Conservation (phyloP, 2,113 vertebrate species). For the Jacana jacana region DNA sequence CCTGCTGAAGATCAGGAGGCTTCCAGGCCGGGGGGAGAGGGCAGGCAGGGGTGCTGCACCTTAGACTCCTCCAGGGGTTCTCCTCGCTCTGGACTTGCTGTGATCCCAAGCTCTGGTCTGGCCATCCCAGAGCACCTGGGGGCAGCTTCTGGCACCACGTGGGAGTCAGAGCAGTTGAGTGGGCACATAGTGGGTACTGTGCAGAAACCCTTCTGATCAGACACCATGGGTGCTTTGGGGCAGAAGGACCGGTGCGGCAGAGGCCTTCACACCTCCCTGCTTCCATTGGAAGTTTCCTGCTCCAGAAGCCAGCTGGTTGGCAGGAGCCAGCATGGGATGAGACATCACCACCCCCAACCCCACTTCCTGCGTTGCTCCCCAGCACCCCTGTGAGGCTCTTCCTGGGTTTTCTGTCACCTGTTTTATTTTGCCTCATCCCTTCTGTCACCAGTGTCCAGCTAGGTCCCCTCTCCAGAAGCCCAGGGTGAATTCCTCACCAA, state of each 20-base stretch:
- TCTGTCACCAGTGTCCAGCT: not conserved
- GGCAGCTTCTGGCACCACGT: not conserved
- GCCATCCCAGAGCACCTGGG: accelerated
- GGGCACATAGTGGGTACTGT: not conserved
- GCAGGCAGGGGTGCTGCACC: not conserved
- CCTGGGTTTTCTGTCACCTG: not conserved
- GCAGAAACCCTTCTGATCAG: not conserved
- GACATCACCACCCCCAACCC: no score
- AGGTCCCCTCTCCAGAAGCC: not conserved
- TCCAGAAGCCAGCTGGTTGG: accelerated
- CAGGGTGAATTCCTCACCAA: no score
- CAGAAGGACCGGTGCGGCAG: accelerated
- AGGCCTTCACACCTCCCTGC: accelerated
- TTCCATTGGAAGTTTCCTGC: not conserved
- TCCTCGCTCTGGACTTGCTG: not conserved
- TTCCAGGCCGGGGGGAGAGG: accelerated
- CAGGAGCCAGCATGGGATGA: accelerated
- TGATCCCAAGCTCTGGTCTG: not conserved
- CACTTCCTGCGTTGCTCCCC: accelerated
- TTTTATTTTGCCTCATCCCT: not conserved
- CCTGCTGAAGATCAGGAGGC: not conserved
- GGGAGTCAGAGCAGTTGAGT: not conserved
- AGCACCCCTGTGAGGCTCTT: no score
- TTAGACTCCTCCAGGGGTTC: no score
- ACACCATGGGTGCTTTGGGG: accelerated